Conservation (phyloP, 2,888 invertebrate genomes). For the Pammene aurita region DNA sequence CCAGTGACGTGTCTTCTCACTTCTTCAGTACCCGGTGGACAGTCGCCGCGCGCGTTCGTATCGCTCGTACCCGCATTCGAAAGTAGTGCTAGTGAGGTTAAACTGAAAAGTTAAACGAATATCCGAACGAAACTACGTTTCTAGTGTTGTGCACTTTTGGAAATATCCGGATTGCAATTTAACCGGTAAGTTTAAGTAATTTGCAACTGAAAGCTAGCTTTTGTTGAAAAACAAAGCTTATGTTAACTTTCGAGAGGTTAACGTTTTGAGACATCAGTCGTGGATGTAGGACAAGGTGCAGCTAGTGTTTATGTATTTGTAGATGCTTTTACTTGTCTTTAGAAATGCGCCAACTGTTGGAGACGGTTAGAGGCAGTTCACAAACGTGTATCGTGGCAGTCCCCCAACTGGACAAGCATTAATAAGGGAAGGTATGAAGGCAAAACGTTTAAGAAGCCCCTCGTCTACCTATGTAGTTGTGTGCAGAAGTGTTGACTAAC, state of each 20-base stretch:
- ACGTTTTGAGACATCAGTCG: constrained; percentile 11
- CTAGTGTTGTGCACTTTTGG: constrained; percentile 26
- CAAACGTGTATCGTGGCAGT: not conserved
- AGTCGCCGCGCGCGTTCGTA: constrained; percentile 57
- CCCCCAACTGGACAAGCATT: not conserved
- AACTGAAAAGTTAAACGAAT: constrained; percentile 1
- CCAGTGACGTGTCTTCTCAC: constrained; percentile 77
- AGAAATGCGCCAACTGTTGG: constrained; percentile 13
- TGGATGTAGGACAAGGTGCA: constrained; percentile 21
- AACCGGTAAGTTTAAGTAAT: constrained; percentile 12
- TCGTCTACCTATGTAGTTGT: too few species aligned
- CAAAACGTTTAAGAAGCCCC: too few species aligned
- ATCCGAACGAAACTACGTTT: constrained; percentile 9
- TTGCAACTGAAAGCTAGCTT: not conserved
- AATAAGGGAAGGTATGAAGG: not conserved
- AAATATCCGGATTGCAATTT: constrained; percentile 9
- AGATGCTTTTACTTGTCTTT: constrained; percentile 20
- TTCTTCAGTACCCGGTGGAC: constrained; percentile 75
- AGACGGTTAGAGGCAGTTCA: constrained; percentile 6
- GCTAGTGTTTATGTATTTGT: constrained; percentile 10
- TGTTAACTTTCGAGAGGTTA: constrained; percentile 13
- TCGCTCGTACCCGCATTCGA: constrained; percentile 46
- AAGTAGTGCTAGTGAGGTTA: constrained; percentile 61
- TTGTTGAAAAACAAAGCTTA: constrained; percentile 12
- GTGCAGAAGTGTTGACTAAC: too few species aligned